Evolutionary conservation across 2,113 vertebrate species (phyloP).

Genomic region (Scortum barcoo): DNA sequence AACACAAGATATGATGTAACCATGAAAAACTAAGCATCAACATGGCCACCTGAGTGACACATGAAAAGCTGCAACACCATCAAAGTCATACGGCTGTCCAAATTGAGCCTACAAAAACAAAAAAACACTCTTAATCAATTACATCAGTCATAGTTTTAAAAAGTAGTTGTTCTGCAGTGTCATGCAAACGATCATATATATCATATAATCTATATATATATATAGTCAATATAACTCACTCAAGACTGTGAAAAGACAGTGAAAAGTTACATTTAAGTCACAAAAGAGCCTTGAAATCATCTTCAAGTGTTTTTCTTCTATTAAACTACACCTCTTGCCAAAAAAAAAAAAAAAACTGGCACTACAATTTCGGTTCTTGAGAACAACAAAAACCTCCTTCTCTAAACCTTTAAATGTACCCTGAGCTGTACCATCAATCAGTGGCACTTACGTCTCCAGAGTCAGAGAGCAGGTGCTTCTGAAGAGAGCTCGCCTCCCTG

Average conservation of each 20-base stretch:
- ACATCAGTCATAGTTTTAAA: not conserved
- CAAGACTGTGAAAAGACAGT: not conserved
- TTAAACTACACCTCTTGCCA: not conserved
- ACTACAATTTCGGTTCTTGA: not conserved
- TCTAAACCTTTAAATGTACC: constrained; percentile 8
- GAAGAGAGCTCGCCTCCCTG: constrained; percentile 75
- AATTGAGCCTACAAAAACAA: not conserved
- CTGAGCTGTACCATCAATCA: not conserved
- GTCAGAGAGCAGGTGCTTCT: constrained; percentile 82
- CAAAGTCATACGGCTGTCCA: not conserved
- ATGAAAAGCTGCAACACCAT: not conserved
- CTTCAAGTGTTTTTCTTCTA: not conserved
- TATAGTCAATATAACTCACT: not conserved
- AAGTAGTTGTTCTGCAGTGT: not conserved
- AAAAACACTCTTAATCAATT: not conserved
- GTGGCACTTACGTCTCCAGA: constrained; percentile 79
- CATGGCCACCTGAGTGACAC: not conserved
- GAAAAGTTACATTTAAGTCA: not conserved
- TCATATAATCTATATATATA: no score
- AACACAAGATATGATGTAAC: not conserved
- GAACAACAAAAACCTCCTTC: not conserved
- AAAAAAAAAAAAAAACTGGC: no score
- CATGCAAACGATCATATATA: not conserved
- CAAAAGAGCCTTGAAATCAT: no score
- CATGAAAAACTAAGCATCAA: not conserved